Base-by-base conservation (phyloP, 2,888 invertebrate genomes). In the Drosophila engyochracea region DNA sequence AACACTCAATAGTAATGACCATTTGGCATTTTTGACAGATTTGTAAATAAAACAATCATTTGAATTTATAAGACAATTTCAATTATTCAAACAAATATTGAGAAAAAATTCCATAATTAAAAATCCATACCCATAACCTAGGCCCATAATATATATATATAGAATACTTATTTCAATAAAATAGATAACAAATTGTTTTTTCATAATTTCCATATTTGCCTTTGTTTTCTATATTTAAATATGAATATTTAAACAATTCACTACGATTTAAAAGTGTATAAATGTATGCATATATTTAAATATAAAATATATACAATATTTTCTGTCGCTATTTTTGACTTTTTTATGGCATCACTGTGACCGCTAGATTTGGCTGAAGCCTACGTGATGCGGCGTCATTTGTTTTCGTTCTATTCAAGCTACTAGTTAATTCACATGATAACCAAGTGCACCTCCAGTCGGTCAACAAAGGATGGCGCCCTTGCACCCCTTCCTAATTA, bases 301-400 rank as follows among this genome's bases (percentile, higher is more conserved):
- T 14, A 35, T 35, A 37, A 35, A 35, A 35, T n/a, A 37, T 3
- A 37, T 19, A 41, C 4, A 4, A 22, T 22, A 22, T 41, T 47
- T 22, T 22, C 22, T 7, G 4, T 19, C 10, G 16, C 28, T 10
- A 19, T n/a, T 39, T 39, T 12, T 0, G 25, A 7, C 4, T 25
- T 33, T 22, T 22, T 37, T 54, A 7, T 14, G 4, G 28, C 10
- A 39, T 57, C 30, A 7, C 28, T 3, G 12, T 19, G 3, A 4
- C 25, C n/a, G 14, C 14, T 16, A n/a, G 39, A 39, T 14, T 57
- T 30, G 55, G 28, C 28, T 57, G n/a, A 14, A 39, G 31, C 31
- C 22, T 31, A 44, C 58, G 58, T 44, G 58, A 44, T 44, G 22
- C 31, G 28, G 22, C 31, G 31, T 19, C 16, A 58, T 31, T 41